phyloP scores from a whole-genome alignment of 2,888 invertebrate genomes.

The Hirtodrosophila confusa region DNA sequence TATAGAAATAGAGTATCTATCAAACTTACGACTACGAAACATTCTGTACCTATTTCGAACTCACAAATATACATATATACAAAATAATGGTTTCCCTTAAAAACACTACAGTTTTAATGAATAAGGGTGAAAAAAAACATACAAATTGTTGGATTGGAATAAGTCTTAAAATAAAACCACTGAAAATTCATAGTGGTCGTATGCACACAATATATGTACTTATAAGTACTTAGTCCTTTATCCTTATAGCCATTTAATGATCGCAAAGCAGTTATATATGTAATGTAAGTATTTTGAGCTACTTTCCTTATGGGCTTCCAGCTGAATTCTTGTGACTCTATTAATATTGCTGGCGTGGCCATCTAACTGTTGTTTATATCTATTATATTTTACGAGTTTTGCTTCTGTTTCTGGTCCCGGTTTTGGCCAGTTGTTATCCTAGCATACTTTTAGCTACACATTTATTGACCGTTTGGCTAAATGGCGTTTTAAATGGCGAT shows the following conservation, averaged over 20 bases:
- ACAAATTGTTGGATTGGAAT: too few relatives aligned
- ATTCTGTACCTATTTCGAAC: too few relatives aligned
- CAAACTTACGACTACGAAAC: too few relatives aligned
- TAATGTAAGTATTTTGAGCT: conserved; percentile 15
- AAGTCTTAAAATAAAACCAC: too few relatives aligned
- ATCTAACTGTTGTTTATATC: conserved; percentile 20
- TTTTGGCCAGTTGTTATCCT: conserved; percentile 18
- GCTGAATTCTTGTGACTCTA: conserved; percentile 14
- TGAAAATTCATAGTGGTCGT: too few relatives aligned
- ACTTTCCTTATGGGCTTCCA: conserved; percentile 6
- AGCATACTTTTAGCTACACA: conserved; percentile 41
- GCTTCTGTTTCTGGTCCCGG: conserved; percentile 5
- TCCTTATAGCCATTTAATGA: not conserved
- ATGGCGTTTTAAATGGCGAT: conserved; percentile 43
- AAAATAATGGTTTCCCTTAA: too few relatives aligned
- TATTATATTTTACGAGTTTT: conserved; percentile 36
- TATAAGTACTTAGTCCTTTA: too few relatives aligned
- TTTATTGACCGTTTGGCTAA: conserved; percentile 44
- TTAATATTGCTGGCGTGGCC: conserved; percentile 25
- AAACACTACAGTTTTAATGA: too few relatives aligned
- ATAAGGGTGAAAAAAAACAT: too few relatives aligned
- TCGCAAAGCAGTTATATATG: not conserved
- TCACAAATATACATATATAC: too few relatives aligned
- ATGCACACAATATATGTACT: too few relatives aligned
- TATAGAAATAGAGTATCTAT: too few relatives aligned